Base-by-base conservation (phyloP, 2,888 invertebrate genomes). In the Pachliopta kotzebuea region DNA sequence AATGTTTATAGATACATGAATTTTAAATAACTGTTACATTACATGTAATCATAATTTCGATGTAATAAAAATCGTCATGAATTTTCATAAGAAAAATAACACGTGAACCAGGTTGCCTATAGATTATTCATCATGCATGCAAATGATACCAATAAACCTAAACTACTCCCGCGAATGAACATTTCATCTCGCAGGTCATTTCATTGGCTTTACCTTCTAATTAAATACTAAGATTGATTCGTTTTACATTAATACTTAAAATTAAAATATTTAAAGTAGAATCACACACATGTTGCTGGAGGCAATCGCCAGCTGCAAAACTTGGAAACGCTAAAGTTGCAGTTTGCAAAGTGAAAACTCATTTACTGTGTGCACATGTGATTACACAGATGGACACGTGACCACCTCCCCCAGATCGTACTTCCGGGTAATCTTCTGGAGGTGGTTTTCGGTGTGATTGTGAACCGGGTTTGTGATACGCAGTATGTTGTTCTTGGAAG, bases 401-500 rank as follows among this genome's bases (percentile, higher is more conserved):
- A 91, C 91, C 50, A 91, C 90, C 73, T 90, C 89, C 18, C 90
- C 90, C 65, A 81, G 76, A 66, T 90, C 88, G 72, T 91, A 91
- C 73, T 91, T 91, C 1, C 84, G 80, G 26, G 81, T 71, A 49
- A 91, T 91, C 76, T 91, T 91, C 63, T 80, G 73, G 79, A 88
- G 84, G 71, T 91, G 91, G 68, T 89, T 86, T 23, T 86, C 86
- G 37, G 72, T 53, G 66, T 91, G 91, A 68, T 91, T 91, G 68
- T 91, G 91, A 23, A 90, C 80, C 3, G 90, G 85, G 66, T 91
- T 91, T n/a, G 91, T 91, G 68, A 91, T 84, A 67, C 83, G 80
- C 49, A 91, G 71, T 11, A 89, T 74, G 71, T 91, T 91, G 72
- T 90, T 88, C 76, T 91, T 91, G 14, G 91, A 91, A 3, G 91